Evolutionary conservation across 2,113 vertebrate species (phyloP), one percentile per base, ranked within the genome.

Genomic region (Oriolus oriolus): DNA sequence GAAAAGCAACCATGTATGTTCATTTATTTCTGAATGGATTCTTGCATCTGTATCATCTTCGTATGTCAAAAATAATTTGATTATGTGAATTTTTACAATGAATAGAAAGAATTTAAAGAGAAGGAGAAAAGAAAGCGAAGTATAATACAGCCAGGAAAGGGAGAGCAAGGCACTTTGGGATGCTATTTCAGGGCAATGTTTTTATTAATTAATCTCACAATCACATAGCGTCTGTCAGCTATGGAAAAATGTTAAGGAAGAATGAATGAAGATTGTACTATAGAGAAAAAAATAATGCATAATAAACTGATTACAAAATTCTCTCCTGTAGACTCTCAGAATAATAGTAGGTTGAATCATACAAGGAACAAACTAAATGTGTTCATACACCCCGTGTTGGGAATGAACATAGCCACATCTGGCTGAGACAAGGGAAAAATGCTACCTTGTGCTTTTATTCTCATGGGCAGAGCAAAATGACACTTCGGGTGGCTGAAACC

Each of bases 131-230:
- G 19, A 59, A 6, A 93, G 31, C 3, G 1, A 68, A 71, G 27
- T 19, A 23, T 39, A 82, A 76, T 9, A 73, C 14, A 42, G 65
- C 3, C 74, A 35, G 63, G 30, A 76, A 76, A 90, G 19, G 26
- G 30, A 90, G 4, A 86, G 45, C 22, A 83, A 89, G 26, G 69
- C 41, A 61, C 45, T 91, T 80, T 41, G 61, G 54, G 37, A 74
- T 92, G 77, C 45, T 92, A 18, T 77, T 95, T 89, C 53, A 84
- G 41, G 53, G 24, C 16, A 86, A 61, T 28, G 68, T 42, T 95
- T 93, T 86, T 52, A 92, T 76, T 96, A 92, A 95, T 81, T 92
- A 82, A 93, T 52, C 68, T 87, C 69, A 90, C n/a, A 86, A 56
- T 69, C 80, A 76, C 31, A 77, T 13, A 85, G 75, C 69, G 87